A percentile compares a stretch with the other conserved stretches of the same genome.
These are phyloP conservation scores for Enteromius mattozi DNA, from an alignment of 2,797 vertebrate species.

Conservation along the genomic window DNA sequence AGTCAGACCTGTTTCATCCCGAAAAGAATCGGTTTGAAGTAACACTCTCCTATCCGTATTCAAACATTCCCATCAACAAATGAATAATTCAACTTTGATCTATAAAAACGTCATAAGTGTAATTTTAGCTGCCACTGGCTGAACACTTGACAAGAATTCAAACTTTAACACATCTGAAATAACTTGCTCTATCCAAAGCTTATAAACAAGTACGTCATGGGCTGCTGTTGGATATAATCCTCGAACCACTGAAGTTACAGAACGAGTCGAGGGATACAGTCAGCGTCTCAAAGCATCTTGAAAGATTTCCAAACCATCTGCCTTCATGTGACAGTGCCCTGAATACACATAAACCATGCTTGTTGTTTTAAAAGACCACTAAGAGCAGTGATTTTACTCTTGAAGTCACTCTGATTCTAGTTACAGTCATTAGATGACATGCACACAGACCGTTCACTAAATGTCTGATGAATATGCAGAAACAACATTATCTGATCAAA, in stretches of 20 bases:
- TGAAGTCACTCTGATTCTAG: not conserved
- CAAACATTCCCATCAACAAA: slow-evolving; percentile 24
- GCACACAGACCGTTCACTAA: not conserved
- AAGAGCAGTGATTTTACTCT: not conserved
- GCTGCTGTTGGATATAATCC: not conserved
- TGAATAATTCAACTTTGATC: slow-evolving; percentile 20
- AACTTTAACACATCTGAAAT: slow-evolving; percentile 11
- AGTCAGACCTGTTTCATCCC: slow-evolving; percentile 15
- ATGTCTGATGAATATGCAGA: not conserved
- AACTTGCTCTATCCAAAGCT: slow-evolving; percentile 20
- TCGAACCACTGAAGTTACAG: not conserved
- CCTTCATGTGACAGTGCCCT: slow-evolving; percentile 1
- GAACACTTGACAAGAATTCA: slow-evolving; percentile 1
- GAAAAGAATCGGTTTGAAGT: not conserved
- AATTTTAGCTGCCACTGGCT: not conserved
- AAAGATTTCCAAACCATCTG: slow-evolving; percentile 1
- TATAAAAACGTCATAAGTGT: not conserved
- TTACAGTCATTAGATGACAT: not conserved
- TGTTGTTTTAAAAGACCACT: not conserved
- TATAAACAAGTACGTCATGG: slow-evolving; percentile 4
- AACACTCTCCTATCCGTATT: slow-evolving; percentile 5
- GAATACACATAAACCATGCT: not conserved
- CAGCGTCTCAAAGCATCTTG: not conserved
- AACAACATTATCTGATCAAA: not conserved
- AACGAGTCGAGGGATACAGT: not conserved